Base-by-base conservation (phyloP, 2,113 vertebrate genomes). In the Bucco capensis region DNA sequence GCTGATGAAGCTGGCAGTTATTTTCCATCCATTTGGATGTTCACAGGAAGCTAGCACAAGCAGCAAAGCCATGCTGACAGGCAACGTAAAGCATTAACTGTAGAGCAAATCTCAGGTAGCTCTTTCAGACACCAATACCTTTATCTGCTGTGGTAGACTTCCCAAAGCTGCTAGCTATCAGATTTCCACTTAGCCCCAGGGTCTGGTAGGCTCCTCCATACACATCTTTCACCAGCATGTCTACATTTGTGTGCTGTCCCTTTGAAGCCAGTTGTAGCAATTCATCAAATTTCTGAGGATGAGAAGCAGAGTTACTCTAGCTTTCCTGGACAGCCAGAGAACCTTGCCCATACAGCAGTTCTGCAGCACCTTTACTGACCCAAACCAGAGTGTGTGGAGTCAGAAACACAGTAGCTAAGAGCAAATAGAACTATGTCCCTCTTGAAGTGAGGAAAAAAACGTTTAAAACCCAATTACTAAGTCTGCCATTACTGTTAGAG, bases 161-260 rank as follows among this genome's bases (percentile, higher is more conserved):
- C 66, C 99, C 99, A 21, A 99, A 99, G 95, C 99, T 99, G 96
- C 99, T 99, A 1, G 99, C 99, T 10, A 99, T 99, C 51, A 99
- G 98, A 80, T 98, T 98, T 31, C 99, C 99, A 7, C 99, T 99
- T 60, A 99, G 95, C 28, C 99, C 99, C 92, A 99, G 96, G 25
- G 97, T 99, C 58, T 98, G 98, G 67, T 98, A 99, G n/a, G 98
- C 98, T 2, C 99, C 99, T 31, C 99, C 99, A 4, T 99, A 99
- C 76, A 99, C 98, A 46, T 99, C 99, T 90, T 98, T 99, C 87
- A 99, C 99, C 86, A 99, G 97, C 99, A 99, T 99, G 94, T 99
- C 99, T 8, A 99, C 99, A 6, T 98, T 99, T 10, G 98, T 97
- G 87, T 99, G 99, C 92, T 99, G 99, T 42, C 99, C 99, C 95